Percentiles rank a stretch among this genome's conserved stretches.
Evolutionary conservation across 1,140 invertebrate genomes (phyloP).

Genomic region (Hypothenemus hampei): DNA sequence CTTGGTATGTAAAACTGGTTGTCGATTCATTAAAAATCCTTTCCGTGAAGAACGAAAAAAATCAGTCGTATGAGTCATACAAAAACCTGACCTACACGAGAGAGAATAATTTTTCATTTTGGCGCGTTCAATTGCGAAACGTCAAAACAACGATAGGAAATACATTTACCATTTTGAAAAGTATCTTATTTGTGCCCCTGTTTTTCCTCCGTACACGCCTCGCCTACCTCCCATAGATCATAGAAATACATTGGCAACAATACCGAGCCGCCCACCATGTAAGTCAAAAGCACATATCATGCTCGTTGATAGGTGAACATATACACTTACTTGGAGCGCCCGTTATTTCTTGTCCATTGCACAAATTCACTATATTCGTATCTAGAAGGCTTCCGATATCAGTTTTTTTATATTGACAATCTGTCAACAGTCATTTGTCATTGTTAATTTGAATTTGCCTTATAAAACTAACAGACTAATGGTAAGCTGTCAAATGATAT

Average conservation of each 20-base stretch:
- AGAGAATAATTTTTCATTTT: constrained; percentile 9
- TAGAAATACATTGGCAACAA: constrained; percentile 20
- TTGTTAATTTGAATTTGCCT: too few species aligned
- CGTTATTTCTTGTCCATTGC: too few species aligned
- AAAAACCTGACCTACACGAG: constrained; percentile 1
- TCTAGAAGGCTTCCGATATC: too few species aligned
- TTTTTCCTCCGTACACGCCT: constrained; percentile 25
- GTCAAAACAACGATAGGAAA: not conserved
- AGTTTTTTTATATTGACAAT: too few species aligned
- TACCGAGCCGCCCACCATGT: constrained; percentile 17
- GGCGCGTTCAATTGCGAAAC: constrained; percentile 8
- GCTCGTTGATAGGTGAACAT: constrained; percentile 16
- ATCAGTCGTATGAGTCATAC: not conserved
- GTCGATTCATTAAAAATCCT: too few species aligned
- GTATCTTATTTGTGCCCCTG: constrained; percentile 28
- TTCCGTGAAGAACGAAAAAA: too few species aligned
- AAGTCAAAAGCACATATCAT: constrained; percentile 18
- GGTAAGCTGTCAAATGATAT: too few species aligned
- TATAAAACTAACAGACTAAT: too few species aligned
- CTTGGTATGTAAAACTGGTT: too few species aligned
- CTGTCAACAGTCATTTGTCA: too few species aligned
- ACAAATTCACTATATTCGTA: too few species aligned
- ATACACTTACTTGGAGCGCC: too few species aligned
- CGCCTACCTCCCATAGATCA: constrained; percentile 22
- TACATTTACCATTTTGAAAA: constrained; percentile 16